Percentiles rank a stretch among this genome's conserved stretches.
phyloP scores from a whole-genome alignment of 1,140 invertebrate genomes.

The Temnothorax longispinosus region DNA sequence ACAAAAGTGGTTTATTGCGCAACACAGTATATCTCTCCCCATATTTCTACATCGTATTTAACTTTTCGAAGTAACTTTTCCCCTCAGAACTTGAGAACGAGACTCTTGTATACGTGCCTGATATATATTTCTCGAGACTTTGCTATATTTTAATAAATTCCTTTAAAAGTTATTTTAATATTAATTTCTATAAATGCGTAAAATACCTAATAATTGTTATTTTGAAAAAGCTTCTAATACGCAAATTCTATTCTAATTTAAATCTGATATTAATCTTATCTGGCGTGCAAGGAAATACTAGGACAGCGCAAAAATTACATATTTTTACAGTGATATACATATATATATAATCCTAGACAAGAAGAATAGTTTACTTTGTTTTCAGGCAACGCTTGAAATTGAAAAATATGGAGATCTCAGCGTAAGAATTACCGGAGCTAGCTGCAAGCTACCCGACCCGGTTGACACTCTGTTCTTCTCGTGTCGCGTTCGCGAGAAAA shows the following conservation, averaged over 20 bases:
- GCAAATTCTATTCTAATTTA: background rate
- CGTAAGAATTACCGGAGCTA: slow-evolving; percentile 78
- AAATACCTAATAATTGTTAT: background rate
- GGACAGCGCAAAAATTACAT: background rate
- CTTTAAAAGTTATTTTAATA: background rate
- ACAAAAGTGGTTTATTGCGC: slow-evolving; percentile 7
- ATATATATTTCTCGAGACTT: background rate
- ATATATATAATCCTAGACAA: background rate
- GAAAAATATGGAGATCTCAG: slow-evolving; percentile 76
- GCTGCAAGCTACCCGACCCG: slow-evolving; percentile 79
- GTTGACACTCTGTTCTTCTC: slow-evolving; percentile 77
- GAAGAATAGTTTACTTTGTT: background rate
- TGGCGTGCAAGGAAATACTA: background rate
- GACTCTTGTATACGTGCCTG: background rate
- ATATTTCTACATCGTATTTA: slow-evolving; percentile 20
- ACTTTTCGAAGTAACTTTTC: slow-evolving; percentile 2
- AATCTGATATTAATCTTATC: background rate
- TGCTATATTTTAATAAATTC: background rate
- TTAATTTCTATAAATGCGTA: background rate
- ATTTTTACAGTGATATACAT: background rate
- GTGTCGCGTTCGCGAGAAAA: slow-evolving; percentile 75
- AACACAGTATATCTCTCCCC: background rate
- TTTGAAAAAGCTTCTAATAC: background rate
- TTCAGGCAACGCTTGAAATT: slow-evolving; percentile 76
- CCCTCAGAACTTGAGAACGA: background rate